Evolutionary conservation across 2,113 vertebrate genomes (phyloP), one percentile per base, ranked within the genome.

Genomic region (Halcyon malimbica): DNA sequence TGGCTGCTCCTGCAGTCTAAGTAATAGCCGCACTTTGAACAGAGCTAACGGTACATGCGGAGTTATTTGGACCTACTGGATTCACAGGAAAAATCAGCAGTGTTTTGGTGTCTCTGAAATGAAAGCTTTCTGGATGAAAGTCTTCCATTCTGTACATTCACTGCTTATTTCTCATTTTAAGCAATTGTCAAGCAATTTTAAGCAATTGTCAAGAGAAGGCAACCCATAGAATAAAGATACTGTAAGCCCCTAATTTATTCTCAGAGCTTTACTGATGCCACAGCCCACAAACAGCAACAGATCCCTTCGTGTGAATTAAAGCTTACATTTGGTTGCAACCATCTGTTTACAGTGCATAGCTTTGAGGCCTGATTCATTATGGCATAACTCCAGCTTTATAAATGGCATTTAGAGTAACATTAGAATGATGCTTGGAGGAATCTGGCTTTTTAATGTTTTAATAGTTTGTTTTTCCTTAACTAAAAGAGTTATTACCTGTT

Each of bases 141-240:
- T 13, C 29, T 93, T 92, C 10, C 9, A 42, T 81, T 94, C n/a
- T 63, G n/a, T 53, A 63, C 14, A 21, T 67, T 56, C 28, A 51
- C 33, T 78, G 9, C 9, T 92, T 89, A 51, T 89, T 89, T 89
- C 56, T 91, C 51, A 51, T 14, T 56, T 54, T 74, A 85, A 94
- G 12, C 9, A 87, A 35, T 16, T 63, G 57, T 83, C 77, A 64
- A 75, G 62, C 35, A 35, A 81, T 83, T 56, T 54, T 74, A 85
- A 94, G 12, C 9, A 87, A 35, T 16, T 63, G 57, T 83, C 77
- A 64, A 75, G 62, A 83, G 50, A 78, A 80, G 16, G 69, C 35
- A 86, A 20, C 6, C 77, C 39, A 16, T 14, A 65, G 39, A 81
- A 93, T 62, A 70, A 65, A 56, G 25, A 29, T 20, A 51, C 50